A percentile compares a stretch with the other conserved stretches of the same genome.
Conservation (phyloP, 1,140 invertebrate genomes). For the Acromyrmex echinatior region DNA sequence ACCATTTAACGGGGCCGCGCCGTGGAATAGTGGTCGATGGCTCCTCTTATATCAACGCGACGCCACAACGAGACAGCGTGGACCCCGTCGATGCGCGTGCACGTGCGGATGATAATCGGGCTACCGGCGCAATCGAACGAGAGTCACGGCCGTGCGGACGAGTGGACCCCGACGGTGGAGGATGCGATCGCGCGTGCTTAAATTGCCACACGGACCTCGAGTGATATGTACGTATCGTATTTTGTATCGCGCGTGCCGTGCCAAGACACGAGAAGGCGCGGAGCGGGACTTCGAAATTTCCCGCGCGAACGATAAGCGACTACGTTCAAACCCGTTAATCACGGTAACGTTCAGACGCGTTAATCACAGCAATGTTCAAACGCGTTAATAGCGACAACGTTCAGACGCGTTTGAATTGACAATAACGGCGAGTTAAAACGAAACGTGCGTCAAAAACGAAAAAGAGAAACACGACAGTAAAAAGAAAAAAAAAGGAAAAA, state of each 20-base stretch:
- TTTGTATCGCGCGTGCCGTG: not conserved
- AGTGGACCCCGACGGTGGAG: slow-evolving; percentile 12
- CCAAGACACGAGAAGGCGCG: not conserved
- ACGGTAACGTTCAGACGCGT: too few species aligned
- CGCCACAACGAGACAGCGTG: not conserved
- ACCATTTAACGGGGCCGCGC: not conserved
- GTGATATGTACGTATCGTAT: slow-evolving; percentile 12
- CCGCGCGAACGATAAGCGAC: not conserved
- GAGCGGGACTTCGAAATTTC: not conserved
- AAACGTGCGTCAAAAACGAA: too few species aligned
- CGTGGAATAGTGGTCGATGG: not conserved
- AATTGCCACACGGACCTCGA: not conserved
- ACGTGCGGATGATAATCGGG: not conserved
- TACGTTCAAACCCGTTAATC: not conserved
- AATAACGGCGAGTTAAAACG: too few species aligned
- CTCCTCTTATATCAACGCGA: not conserved
- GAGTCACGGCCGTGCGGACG: not conserved
- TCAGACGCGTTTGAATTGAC: too few species aligned
- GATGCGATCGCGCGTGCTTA: slow-evolving; percentile 31
- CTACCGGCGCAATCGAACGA: not conserved
- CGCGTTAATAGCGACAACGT: too few species aligned
- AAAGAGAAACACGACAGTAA: too few species aligned
- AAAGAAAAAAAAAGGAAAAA: too few species aligned
- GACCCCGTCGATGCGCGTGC: not conserved
- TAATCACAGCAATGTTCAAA: too few species aligned